Conservation (phyloP, 2,113 vertebrate genomes). For the Ceyx cyanopectus region DNA sequence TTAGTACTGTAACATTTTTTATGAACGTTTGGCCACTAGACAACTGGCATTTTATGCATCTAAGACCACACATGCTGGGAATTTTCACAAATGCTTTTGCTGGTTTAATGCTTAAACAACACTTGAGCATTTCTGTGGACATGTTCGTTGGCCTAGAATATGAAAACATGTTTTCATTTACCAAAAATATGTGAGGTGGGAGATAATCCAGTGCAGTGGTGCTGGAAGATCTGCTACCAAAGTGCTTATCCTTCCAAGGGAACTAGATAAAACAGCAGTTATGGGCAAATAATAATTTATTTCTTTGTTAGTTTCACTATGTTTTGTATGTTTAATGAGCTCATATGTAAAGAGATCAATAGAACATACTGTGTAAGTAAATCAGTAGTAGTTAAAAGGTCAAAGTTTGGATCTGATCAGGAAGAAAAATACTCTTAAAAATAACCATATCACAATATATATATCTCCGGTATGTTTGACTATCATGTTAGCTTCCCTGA, state of each 20-base stretch:
- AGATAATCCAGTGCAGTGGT: background rate
- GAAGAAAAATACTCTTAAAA: background rate
- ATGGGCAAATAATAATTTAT: background rate
- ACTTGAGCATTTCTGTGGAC: background rate
- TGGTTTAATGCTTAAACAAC: background rate
- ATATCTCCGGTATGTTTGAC: background rate
- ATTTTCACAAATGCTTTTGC: background rate
- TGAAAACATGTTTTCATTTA: background rate
- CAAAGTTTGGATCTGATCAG: slow-evolving; percentile 37
- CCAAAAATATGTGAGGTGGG: background rate
- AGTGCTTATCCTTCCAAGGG: background rate
- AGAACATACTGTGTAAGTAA: slow-evolving; percentile 27
- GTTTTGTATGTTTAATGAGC: slow-evolving; percentile 45
- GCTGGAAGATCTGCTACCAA: background rate
- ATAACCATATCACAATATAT: background rate
- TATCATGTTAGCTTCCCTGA: background rate
- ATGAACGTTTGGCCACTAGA: background rate
- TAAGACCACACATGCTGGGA: background rate
- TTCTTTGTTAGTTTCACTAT: background rate
- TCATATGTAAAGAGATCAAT: slow-evolving; percentile 6
- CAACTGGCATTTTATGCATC: background rate
- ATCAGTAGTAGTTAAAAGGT: slow-evolving; percentile 43
- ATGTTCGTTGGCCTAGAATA: background rate
- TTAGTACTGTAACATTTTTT: background rate
- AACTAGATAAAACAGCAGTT: background rate